Evolutionary conservation across 2,113 vertebrate genomes (phyloP).

Genomic region (Opisthocomus hoazin): DNA sequence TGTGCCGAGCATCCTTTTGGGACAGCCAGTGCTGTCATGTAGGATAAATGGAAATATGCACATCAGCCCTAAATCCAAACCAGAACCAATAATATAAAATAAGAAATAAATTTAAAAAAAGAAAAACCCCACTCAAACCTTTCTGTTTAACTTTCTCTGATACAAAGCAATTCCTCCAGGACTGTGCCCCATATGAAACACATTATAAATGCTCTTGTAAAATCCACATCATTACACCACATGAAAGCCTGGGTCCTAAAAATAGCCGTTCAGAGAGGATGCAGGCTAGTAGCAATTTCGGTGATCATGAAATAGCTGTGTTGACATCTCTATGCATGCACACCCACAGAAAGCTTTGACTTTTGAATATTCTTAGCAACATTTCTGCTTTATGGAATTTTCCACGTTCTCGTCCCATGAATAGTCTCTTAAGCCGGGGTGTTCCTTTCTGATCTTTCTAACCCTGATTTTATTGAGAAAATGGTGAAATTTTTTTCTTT

Average conservation of each 20-base stretch:
- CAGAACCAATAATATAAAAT: background rate
- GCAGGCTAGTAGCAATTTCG: slow-evolving; percentile 68
- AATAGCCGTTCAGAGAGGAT: slow-evolving; percentile 75
- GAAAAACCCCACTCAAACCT: background rate
- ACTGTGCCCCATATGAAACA: slow-evolving; percentile 71
- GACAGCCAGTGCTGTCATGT: background rate
- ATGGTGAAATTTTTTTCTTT: background rate
- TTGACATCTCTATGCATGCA: slow-evolving; percentile 48
- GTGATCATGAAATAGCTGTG: slow-evolving; percentile 71
- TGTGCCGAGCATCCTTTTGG: background rate
- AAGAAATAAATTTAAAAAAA: background rate
- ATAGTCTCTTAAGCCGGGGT: background rate
- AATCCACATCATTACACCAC: slow-evolving; percentile 78
- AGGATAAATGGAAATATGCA: background rate
- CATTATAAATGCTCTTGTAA: slow-evolving; percentile 80
- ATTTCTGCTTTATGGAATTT: slow-evolving; percentile 18
- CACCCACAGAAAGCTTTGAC: slow-evolving; percentile 41
- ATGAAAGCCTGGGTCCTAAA: slow-evolving; percentile 79
- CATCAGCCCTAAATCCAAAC: background rate
- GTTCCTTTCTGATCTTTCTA: background rate
- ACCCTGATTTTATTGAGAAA: background rate
- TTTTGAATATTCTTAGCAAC: slow-evolving; percentile 40
- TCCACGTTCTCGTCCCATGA: background rate
- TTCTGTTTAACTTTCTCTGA: slow-evolving; percentile 38
- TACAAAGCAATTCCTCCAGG: slow-evolving; percentile 46